These are phyloP conservation scores for Axinella damicornis DNA, from an alignment of 37 sponge, comb jelly and placozoan species.

Conservation along the genomic window DNA sequence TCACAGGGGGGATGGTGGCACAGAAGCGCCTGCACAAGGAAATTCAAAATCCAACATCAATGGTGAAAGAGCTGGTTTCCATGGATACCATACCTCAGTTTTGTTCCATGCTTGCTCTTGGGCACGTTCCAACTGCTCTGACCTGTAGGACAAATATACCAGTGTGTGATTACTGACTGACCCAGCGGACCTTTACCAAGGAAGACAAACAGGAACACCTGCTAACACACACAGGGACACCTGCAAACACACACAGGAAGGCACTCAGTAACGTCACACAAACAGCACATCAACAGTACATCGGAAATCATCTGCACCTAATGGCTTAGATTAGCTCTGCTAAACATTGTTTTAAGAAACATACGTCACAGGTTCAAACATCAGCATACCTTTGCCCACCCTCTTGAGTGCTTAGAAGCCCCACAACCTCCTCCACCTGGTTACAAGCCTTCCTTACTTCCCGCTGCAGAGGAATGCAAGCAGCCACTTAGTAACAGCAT, in stretches of 20 bases:
- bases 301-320: neutral
- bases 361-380: no score
- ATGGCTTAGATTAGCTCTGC: no score
- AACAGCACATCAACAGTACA: no score
- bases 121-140: conserved; percentile 14
- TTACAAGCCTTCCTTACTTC: conserved; percentile 1
- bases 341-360: no score
- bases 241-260: neutral
- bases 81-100: conserved; percentile 27
- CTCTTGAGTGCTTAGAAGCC: neutral
- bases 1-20: neutral
- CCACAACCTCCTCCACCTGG: conserved; percentile 2
- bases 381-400: no score
- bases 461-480: conserved; percentile 7
- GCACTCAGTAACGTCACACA: neutral
- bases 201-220: no score
- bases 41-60: neutral
- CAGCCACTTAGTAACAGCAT: no score
- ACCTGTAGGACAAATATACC: neutral
- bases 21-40: conserved; percentile 27
- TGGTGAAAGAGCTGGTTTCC: no score
- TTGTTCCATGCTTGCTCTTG: conserved; percentile 44
- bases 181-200: no score
- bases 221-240: no score
- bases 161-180: neutral